Base-by-base conservation (phyloP, 2,113 vertebrate species). In the Podiceps cristatus region DNA sequence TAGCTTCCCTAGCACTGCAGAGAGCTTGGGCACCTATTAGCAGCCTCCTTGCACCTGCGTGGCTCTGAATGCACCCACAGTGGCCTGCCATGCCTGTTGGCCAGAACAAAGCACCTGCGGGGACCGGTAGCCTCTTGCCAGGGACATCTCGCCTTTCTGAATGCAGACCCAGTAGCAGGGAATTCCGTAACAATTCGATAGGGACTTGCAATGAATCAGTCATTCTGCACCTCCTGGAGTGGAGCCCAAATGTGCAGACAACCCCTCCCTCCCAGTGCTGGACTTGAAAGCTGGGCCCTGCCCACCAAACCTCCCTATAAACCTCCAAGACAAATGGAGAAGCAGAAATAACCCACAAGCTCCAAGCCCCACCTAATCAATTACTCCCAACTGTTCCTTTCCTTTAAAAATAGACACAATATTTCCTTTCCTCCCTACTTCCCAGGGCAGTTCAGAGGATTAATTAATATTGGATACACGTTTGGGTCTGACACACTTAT, bases 401-500 rank as follows among this genome's bases (percentile, higher is more conserved):
- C 82, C 79, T 91, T 80, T 72, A 75, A 77, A 84, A 91, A 52
- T n/a, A 89, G 80, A 72, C 13, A 79, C 40, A 47, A 23, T 44
- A 60, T 86, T 91, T 88, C 79, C 68, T 86, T 77, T 56, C 56
- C 66, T 94, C 53, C 42, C 27, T 49, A 24, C 71, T 82, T 91
- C 87, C 74, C 77, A 73, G 44, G 87, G 84, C 74, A 62, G 29
- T 72, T 67, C 11, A 23, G 44, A 53, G 77, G 53, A 88, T 91
- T 92, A 76, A 93, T 94, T 95, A 87, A 66, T 78, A 82, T 49
- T 82, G 84, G 90, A 75, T 16, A 14, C 78, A 68, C 27, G 24
- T 96, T 88, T 85, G 84, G 90, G 53, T 18, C 93, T 96, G 96
- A 88, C 84, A 91, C 53, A 52, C 71, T 94, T 60, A 82, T 85